These are phyloP conservation scores for Oasisia sp. DNA, from an alignment of 2,888 invertebrate genomes.

Conservation along the genomic window DNA sequence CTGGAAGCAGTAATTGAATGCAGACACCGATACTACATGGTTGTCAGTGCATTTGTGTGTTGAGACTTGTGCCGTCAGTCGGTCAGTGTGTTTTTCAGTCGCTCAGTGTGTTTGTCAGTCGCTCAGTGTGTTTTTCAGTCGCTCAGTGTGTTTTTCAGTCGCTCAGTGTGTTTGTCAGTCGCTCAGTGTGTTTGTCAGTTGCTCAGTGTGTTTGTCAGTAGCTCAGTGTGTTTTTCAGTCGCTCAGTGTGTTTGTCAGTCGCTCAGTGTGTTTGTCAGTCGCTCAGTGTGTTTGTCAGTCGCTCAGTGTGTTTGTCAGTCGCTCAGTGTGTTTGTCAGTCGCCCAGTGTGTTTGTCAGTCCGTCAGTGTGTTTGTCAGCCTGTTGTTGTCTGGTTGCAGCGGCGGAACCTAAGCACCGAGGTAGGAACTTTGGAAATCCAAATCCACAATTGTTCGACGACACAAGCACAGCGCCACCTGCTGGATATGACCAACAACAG, in stretches of 20 bases:
- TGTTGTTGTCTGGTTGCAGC: background rate
- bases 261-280: background rate
- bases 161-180: background rate
- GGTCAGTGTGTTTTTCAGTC: background rate
- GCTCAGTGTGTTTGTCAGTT: background rate
- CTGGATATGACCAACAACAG: constrained; percentile 19
- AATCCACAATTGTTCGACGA: constrained; percentile 61
- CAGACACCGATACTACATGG: background rate
- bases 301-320: background rate
- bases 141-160: background rate
- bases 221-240: background rate
- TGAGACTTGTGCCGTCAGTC: background rate
- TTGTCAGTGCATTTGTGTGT: background rate
- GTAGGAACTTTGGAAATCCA: background rate
- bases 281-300: background rate
- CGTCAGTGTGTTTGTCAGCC: background rate
- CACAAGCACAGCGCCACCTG: constrained; percentile 45
- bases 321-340: background rate
- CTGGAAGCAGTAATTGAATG: background rate
- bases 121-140: background rate
- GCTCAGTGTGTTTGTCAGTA: background rate
- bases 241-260: background rate
- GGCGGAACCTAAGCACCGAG: background rate
- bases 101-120: background rate
- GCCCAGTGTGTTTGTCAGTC: background rate